Percentiles rank a stretch among this genome's conserved stretches.
These are phyloP conservation scores for Pomacea maculata DNA, from an alignment of 1,140 invertebrate species.

Conservation along the genomic window DNA sequence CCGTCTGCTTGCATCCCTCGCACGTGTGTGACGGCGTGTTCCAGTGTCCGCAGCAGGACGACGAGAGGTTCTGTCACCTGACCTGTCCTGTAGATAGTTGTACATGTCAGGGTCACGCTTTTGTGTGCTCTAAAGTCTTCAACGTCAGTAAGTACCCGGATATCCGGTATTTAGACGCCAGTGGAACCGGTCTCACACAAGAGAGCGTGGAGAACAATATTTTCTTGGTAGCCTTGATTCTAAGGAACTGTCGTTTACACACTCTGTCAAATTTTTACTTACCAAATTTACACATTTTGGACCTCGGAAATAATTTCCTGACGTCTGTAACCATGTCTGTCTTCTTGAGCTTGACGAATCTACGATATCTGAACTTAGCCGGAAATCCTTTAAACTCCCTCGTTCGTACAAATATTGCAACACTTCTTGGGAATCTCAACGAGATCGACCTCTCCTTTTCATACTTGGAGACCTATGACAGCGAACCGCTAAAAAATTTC, in stretches of 20 bases:
- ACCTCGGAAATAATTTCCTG: not conserved
- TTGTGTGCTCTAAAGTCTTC: not conserved
- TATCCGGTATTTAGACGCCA: conserved; percentile 15
- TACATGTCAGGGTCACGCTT: conserved; percentile 14
- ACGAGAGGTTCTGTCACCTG: conserved; percentile 19
- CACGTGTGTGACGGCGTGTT: conserved; percentile 20
- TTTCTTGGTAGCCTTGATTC: conserved; percentile 10
- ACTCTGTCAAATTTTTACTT: not conserved
- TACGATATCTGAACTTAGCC: not conserved
- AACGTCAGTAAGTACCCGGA: not conserved
- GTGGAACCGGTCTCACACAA: not conserved
- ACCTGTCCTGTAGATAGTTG: conserved; percentile 8
- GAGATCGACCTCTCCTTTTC: not conserved
- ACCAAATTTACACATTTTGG: not conserved
- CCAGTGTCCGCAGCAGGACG: conserved; percentile 28
- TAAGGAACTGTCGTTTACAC: conserved; percentile 6
- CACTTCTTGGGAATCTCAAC: not conserved
- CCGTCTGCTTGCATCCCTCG: conserved; percentile 12
- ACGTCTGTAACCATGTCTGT: not conserved
- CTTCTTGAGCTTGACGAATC: not conserved
- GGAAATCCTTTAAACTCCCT: not conserved
- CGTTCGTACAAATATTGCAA: not conserved
- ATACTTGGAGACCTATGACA: not conserved
- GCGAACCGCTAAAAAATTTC: not conserved
- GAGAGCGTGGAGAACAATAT: conserved; percentile 4